These are phyloP conservation scores for Xylota segnis DNA, from an alignment of 2,888 invertebrate species.

Conservation along the genomic window DNA sequence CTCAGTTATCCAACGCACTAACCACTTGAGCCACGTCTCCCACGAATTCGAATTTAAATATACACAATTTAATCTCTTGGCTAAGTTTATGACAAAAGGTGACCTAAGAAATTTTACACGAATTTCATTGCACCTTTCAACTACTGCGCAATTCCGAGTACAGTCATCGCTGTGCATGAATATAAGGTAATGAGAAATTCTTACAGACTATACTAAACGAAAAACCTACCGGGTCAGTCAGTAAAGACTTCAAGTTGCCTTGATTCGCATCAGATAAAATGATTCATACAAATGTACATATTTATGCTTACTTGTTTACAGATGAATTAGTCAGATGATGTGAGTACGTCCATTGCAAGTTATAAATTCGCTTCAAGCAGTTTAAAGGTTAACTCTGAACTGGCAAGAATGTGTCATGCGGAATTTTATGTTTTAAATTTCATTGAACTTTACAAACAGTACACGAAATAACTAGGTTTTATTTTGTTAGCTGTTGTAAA, in stretches of 20 bases:
- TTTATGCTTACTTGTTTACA: conserved; percentile 15
- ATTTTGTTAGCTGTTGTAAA: not conserved
- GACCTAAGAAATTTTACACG: not conserved
- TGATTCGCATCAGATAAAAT: conserved; percentile 9
- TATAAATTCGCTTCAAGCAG: not conserved
- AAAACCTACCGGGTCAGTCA: not conserved
- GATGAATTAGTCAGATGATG: conserved; percentile 20
- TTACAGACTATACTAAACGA: not conserved
- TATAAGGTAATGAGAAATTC: not conserved
- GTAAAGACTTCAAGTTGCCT: conserved; percentile 27
- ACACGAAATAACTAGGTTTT: not conserved
- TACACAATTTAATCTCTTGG: not conserved
- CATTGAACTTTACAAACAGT: not conserved
- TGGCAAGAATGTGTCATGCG: not conserved
- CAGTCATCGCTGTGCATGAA: not conserved
- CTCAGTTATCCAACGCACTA: no score
- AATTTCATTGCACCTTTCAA: not conserved
- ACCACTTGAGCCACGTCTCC: no score
- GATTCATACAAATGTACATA: conserved; percentile 12
- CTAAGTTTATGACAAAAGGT: not conserved
- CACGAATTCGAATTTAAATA: no score
- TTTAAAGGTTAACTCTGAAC: conserved; percentile 3
- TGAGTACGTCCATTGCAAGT: not conserved
- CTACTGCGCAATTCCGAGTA: conserved; percentile 9
- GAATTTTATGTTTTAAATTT: not conserved